Evolutionary conservation across 2,888 invertebrate species (phyloP).

Genomic region (Miltochrista miniata): DNA sequence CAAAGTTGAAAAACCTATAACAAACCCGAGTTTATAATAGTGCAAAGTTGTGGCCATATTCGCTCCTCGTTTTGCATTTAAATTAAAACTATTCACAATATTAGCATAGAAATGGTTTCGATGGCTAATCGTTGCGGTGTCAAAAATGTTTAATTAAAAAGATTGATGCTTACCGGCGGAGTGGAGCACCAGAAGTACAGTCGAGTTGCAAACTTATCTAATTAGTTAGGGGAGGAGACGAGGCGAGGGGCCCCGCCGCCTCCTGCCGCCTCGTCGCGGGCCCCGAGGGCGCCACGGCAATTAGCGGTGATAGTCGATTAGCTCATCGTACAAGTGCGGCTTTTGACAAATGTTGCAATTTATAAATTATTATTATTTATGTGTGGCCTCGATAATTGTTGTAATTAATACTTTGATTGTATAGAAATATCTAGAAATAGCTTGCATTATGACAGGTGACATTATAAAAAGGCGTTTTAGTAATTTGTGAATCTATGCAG

Average conservation of each 20-base stretch:
- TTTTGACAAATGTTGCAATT: conserved; percentile 80
- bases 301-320: conserved; percentile 84
- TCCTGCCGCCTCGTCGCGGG: conserved; percentile 18
- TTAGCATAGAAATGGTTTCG: conserved; percentile 75
- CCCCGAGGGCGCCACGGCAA: conserved; percentile 57
- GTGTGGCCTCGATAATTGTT: conserved; percentile 65
- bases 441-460: neutral
- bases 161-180: conserved; percentile 81
- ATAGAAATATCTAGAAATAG: neutral
- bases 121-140: conserved; percentile 80
- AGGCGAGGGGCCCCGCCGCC: conserved; percentile 21
- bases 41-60: conserved; percentile 27
- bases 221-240: conserved; percentile 71
- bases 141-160: conserved; percentile 84
- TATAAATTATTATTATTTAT: conserved; percentile 76
- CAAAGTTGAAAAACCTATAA: conserved; percentile 21
- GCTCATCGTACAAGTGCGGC: conserved; percentile 81
- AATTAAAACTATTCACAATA: conserved; percentile 65
- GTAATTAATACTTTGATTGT: conserved; percentile 54
- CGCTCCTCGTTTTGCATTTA: conserved; percentile 58
- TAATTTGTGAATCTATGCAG: too few relatives aligned
- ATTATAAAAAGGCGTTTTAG: neutral
- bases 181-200: conserved; percentile 80
- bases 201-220: conserved; percentile 83
- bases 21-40: conserved; percentile 24